Evolutionary conservation across 2,797 vertebrate genomes (phyloP), one percentile per base, ranked within the genome.

Genomic region (Xerus rutilus): DNA sequence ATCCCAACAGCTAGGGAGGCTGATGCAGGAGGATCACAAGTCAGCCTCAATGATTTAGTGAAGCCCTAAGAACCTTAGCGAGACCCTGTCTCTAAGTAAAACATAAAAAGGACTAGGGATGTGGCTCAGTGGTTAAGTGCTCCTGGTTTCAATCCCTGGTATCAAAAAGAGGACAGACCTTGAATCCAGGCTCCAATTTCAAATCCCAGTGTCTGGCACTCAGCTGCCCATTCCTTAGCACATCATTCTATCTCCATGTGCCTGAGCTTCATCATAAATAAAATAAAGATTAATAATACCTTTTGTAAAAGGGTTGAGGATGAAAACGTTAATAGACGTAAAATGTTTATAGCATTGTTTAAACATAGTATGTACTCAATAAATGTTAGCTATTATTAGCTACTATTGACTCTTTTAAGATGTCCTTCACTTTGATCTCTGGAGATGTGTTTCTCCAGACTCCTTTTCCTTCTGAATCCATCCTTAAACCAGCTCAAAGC

Each of bases 371-470:
- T 72, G n/a, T 2, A 79, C 32, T 91, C 76, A 89, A 54, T 49
- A 72, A 79, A 69, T 64, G 5, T 21, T 83, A 78, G 88, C 52
- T 76, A 82, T 70, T 59, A 91, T 83, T 83, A 92, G 67, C 65
- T 74, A 25, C n/a, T 62, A 83, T 67, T 39, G 59, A 86, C 35
- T 93, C 47, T 47, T 84, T n/a, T 67, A n/a, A 79, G n/a, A 94
- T 57, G 23, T 47, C 69, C 20, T 93, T 95, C 73, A 62, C 23
- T 86, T 62, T 72, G 39, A 82, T 70, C 20, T 70, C 28, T 45
- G 3, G 47, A 87, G 47, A 62, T n/a, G 49, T 25, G 47, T 6
- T 91, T 81, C 28, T 35, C 43, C 69, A 79, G 23, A 64, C 20
- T n/a, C 35, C 5, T 39, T 3, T 49, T 79, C 74, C 9, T 67